A percentile compares a stretch with the other conserved stretches of the same genome.
Conservation (phyloP, 2,113 vertebrate species). For the Balaeniceps rex region DNA sequence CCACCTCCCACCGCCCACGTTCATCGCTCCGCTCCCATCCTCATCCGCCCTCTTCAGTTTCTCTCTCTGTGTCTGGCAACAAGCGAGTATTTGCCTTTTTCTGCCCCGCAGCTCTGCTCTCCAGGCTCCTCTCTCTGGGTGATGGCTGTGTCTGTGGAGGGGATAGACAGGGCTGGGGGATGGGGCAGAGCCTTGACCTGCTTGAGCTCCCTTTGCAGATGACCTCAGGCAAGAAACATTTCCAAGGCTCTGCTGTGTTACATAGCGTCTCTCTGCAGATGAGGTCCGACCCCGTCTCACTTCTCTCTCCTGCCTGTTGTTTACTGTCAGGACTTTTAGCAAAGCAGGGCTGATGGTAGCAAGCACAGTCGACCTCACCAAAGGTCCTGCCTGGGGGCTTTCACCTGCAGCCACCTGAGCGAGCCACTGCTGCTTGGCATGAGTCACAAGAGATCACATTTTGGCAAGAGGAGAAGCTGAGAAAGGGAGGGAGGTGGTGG, state of each 20-base stretch:
- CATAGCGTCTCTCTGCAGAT: not conserved
- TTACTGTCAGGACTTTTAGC: not conserved
- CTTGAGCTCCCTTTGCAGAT: not conserved
- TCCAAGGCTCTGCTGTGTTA: not conserved
- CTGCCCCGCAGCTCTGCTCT: fast-evolving
- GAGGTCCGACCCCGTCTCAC: not conserved
- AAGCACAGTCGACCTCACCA: not conserved
- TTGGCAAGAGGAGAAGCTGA: not conserved
- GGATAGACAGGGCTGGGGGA: fast-evolving
- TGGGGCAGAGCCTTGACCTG: fast-evolving
- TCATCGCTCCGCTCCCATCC: fast-evolving
- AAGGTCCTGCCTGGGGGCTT: not conserved
- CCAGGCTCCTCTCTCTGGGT: not conserved
- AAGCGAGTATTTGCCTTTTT: not conserved
- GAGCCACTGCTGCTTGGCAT: not conserved
- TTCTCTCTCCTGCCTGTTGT: not conserved
- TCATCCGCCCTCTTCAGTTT: not conserved
- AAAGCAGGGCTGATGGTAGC: not conserved
- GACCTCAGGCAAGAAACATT: not conserved
- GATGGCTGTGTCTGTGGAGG: fast-evolving
- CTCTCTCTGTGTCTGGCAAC: not conserved
- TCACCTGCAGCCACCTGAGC: not conserved
- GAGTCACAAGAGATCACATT: not conserved
- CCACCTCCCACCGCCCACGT: fast-evolving
- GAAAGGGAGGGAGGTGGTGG: not conserved